Base-by-base conservation (phyloP, 2,797 vertebrate genomes). In the Galaxias olidus region DNA sequence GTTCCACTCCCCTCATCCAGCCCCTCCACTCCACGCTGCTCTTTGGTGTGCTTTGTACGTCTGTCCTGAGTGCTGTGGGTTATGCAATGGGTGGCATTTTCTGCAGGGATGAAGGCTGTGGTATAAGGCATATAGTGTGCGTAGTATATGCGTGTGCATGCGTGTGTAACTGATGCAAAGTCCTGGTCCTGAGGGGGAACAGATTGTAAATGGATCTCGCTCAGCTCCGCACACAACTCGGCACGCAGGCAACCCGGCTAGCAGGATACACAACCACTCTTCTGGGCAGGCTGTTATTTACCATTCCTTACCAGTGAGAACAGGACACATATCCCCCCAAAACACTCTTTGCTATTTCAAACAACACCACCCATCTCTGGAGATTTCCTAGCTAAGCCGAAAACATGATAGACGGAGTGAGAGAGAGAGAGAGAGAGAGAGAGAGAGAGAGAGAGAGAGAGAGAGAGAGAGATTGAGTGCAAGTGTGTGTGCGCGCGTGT, bases 11-110 rank as follows among this genome's bases (percentile, higher is more conserved):
- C 11, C 18, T 12, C 18, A 6, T 45, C 45, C 9, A 4, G 4
- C 58, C 4, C 17, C 13, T 48, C n/a, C 2, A 20, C n/a, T 15
- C n/a, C 15, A 8, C n/a, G 43, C 45, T 51, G 30, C 68, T 68
- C 63, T 58, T 46, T n/a, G 11, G 30, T 63, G 15, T 53, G 63
- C 64, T 81, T 63, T 78, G 66, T 81, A 79, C 80, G 63, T 76
- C 70, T 83, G 75, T 74, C 76, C 73, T 13, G 7, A 66, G 59
- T 9, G 4, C 73, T 59, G 30, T 30, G 77, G 60, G 70, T 88
- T 85, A 87, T 75, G 82, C 75, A 88, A 89, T 72, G 74, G 1
- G 5, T 78, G 83, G 65, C 65, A 82, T 84, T 85, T 82, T 56
- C 82, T 53, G 59, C 48, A 44, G 61, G 61, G 78, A 61, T 61